phyloP scores from a whole-genome alignment of 2,888 invertebrate genomes.

The Cyrtodaria siliqua region DNA sequence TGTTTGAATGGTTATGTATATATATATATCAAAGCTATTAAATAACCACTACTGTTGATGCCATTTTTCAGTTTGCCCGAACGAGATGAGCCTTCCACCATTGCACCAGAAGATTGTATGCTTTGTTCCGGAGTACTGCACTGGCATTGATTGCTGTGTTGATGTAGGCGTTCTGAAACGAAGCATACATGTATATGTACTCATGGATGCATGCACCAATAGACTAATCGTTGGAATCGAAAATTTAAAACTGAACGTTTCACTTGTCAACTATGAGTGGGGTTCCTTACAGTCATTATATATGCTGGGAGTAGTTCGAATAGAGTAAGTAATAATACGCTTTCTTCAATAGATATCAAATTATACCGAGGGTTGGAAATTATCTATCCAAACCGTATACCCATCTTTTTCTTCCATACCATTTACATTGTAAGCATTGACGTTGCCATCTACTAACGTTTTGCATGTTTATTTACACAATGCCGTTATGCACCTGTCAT shows the following conservation, averaged over 20 bases:
- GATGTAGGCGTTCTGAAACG: conserved; percentile 15
- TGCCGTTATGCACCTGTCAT: no score
- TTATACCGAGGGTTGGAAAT: no score
- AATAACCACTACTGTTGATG: not conserved
- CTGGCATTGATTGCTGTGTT: conserved; percentile 31
- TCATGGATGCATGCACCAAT: conserved; percentile 27
- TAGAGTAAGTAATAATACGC: conserved; percentile 62
- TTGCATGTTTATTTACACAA: no score
- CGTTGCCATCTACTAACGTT: no score
- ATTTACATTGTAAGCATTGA: no score
- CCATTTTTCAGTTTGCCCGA: conserved; percentile 19
- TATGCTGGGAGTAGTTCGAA: conserved; percentile 46
- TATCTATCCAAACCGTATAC: no score
- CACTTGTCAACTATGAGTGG: conserved; percentile 15
- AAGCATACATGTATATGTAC: conserved; percentile 7
- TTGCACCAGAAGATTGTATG: conserved; percentile 14
- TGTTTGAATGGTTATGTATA: no score
- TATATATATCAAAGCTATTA: not conserved
- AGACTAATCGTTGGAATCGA: conserved; percentile 24
- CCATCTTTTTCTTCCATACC: no score
- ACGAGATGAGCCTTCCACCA: conserved; percentile 1
- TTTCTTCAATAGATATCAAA: no score
- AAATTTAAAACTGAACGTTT: conserved; percentile 21
- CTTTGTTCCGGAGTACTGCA: conserved; percentile 21
- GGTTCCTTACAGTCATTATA: conserved; percentile 33